Percentiles rank a stretch among this genome's conserved stretches.
Conservation (phyloP, 2,797 vertebrate genomes). For the Enteromius anoplus region DNA sequence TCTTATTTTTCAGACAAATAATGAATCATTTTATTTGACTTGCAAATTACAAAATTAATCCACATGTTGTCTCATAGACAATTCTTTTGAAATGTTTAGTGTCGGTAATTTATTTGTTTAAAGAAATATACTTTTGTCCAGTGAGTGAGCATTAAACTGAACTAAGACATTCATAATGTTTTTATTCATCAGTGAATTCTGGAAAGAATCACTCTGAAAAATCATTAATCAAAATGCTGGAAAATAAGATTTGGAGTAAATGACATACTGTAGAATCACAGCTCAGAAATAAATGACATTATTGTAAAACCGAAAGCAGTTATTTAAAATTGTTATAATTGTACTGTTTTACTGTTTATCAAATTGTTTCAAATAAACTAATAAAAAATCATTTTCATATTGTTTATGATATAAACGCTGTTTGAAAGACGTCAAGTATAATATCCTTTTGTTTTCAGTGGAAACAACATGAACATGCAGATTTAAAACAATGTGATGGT, state of each 20-base stretch:
- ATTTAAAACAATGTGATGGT: background rate
- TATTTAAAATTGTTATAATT: background rate
- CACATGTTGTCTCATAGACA: background rate
- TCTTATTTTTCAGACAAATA: background rate
- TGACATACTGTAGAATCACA: background rate
- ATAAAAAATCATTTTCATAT: background rate
- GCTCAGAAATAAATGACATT: background rate
- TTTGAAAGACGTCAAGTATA: background rate
- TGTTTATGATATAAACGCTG: background rate
- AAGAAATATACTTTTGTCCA: too few relatives aligned
- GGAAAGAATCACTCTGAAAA: background rate
- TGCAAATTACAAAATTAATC: background rate
- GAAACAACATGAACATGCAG: background rate
- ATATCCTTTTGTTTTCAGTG: background rate
- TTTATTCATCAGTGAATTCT: background rate
- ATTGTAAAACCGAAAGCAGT: background rate
- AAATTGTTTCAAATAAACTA: background rate
- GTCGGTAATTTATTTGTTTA: background rate
- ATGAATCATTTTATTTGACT: background rate
- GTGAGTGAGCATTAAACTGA: too few relatives aligned
- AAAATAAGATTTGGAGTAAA: background rate
- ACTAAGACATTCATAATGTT: too few relatives aligned
- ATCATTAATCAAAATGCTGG: background rate
- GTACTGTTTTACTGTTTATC: background rate
- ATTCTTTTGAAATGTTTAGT: background rate